phyloP scores from a whole-genome alignment of 2,797 vertebrate genomes.

The Dicrostonyx torquatus region DNA sequence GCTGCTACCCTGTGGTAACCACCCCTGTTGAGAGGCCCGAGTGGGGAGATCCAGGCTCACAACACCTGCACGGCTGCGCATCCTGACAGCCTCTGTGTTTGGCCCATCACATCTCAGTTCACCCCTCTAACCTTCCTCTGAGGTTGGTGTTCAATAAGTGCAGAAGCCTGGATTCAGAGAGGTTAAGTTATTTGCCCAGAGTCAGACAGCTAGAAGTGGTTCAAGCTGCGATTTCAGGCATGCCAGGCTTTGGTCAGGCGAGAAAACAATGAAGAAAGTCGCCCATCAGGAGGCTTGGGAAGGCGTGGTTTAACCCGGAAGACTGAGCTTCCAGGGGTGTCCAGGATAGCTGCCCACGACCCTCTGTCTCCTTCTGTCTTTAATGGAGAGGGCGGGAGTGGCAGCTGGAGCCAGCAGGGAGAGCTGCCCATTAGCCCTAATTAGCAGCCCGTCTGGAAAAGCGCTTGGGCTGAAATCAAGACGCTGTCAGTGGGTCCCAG shows the following conservation, averaged over 20 bases:
- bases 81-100: background rate
- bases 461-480: constrained; percentile 84
- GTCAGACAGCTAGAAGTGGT: constrained; percentile 39
- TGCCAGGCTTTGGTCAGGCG: background rate
- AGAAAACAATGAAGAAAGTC: background rate
- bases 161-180: constrained; percentile 40
- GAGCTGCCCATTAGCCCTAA: constrained; percentile 84
- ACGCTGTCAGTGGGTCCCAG: constrained; percentile 84
- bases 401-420: constrained; percentile 40
- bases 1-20: accelerated
- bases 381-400: constrained; percentile 33
- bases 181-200: constrained; percentile 35
- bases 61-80: background rate
- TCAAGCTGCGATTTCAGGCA: background rate
- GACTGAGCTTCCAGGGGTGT: background rate
- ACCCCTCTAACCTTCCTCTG: background rate
- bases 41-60: background rate
- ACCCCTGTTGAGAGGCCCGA: background rate
- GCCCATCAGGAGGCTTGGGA: background rate
- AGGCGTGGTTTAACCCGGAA: background rate
- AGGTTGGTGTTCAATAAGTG: background rate
- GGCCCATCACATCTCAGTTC: background rate
- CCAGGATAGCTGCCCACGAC: background rate
- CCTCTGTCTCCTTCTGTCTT: constrained; percentile 21
- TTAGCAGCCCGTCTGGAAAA: constrained; percentile 85